Conservation (phyloP, 2,888 invertebrate species). For the Galeruca laticollis region DNA sequence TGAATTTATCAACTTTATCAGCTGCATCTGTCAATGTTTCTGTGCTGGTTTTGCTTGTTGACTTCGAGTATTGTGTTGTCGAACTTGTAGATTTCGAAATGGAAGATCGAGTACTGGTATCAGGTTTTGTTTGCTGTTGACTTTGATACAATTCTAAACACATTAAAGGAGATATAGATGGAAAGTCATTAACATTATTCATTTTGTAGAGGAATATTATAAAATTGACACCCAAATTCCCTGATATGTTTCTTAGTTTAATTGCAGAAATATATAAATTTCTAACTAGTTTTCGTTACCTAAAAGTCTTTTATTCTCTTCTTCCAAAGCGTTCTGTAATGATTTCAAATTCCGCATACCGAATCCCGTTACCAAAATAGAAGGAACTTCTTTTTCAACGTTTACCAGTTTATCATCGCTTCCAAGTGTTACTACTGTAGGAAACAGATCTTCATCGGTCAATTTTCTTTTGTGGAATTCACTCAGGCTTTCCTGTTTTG, state of each 20-base stretch:
- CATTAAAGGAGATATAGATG: no score
- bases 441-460: conserved; percentile 11
- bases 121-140: not conserved
- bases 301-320: conserved; percentile 32
- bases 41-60: conserved; percentile 40
- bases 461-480: conserved; percentile 11
- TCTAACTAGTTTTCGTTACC: not conserved
- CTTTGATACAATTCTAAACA: not conserved
- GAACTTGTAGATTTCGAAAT: not conserved
- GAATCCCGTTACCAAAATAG: conserved; percentile 58
- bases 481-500: not conserved
- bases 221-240: no score
- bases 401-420: conserved; percentile 17
- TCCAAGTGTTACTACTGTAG: conserved; percentile 23
- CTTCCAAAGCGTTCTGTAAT: conserved; percentile 54
- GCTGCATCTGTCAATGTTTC: conserved; percentile 32
- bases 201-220: no score
- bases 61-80: not conserved
- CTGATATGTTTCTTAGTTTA: no score
- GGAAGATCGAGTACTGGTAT: not conserved
- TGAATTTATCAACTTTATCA: conserved; percentile 33
- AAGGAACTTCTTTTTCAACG: conserved; percentile 36
- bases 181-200: no score
- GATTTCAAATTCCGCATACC: conserved; percentile 58
- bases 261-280: no score